phyloP scores from a whole-genome alignment of 2,888 invertebrate species.

The Thera britannica region DNA sequence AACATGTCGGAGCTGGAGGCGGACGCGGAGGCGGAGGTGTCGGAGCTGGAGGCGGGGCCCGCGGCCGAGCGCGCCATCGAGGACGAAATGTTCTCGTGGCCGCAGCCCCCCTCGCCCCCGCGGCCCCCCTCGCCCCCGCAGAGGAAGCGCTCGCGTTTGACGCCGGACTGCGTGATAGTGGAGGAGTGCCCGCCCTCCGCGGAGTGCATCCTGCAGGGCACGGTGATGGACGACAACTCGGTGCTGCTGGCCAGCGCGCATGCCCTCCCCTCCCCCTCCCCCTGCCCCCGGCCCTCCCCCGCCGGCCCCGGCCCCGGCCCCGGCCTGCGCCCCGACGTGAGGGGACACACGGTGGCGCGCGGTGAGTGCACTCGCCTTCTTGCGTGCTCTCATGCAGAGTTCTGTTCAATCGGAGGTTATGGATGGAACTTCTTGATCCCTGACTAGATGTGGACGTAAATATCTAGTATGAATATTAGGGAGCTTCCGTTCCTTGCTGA shows the following conservation, averaged over 20 bases:
- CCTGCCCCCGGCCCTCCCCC: background rate
- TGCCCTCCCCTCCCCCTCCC: background rate
- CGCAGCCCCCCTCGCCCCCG: background rate
- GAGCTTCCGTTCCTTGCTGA: no score
- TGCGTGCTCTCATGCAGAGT: background rate
- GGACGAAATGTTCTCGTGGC: constrained; percentile 14
- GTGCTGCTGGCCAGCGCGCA: background rate
- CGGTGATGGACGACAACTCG: no score
- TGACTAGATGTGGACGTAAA: no score
- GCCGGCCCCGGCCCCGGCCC: background rate
- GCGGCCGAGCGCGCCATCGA: background rate
- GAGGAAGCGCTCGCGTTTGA: background rate
- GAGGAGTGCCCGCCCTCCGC: background rate
- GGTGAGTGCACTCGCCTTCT: background rate
- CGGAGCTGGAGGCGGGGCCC: background rate
- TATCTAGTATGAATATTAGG: no score
- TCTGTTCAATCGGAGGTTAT: no score
- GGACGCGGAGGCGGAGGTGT: background rate
- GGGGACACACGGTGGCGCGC: constrained; percentile 14
- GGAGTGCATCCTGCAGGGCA: no score
- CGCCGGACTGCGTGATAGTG: background rate
- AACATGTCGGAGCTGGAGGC: background rate
- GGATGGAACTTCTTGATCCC: no score
- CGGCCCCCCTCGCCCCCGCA: background rate
- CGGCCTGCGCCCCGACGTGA: background rate